These are phyloP conservation scores for Carassius carassius DNA, from an alignment of 2,113 vertebrate genomes.

Conservation along the genomic window DNA sequence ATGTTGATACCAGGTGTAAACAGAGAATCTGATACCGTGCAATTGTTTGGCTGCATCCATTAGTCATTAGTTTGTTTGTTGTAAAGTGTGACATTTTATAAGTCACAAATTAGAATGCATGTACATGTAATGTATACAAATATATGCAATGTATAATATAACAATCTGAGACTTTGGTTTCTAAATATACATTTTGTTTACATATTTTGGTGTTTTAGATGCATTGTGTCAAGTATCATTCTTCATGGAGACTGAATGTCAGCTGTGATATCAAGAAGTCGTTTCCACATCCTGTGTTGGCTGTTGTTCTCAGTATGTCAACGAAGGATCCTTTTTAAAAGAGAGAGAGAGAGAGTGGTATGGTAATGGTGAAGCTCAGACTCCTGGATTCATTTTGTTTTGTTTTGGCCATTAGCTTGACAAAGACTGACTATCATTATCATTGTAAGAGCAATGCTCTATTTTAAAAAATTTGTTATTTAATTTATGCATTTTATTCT, in stretches of 20 bases:
- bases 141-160: background rate
- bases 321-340: background rate
- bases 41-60: background rate
- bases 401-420: no score
- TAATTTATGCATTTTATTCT: background rate
- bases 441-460: background rate
- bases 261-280: slow-evolving; percentile 20
- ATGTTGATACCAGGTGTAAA: no score
- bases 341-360: background rate
- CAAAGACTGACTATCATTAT: background rate
- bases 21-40: no score
- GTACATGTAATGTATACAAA: background rate
- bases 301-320: background rate
- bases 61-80: background rate
- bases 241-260: slow-evolving; percentile 76
- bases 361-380: background rate
- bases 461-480: background rate
- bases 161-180: background rate
- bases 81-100: background rate
- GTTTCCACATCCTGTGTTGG: background rate
- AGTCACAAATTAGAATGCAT: no score
- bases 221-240: slow-evolving; percentile 79
- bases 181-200: background rate
- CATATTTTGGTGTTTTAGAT: slow-evolving; percentile 72
- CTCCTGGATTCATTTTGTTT: background rate